A percentile compares a stretch with the other conserved stretches of the same genome.
phyloP scores from a whole-genome alignment of 2,797 vertebrate genomes.

The Mormyrus hasselquistii region DNA sequence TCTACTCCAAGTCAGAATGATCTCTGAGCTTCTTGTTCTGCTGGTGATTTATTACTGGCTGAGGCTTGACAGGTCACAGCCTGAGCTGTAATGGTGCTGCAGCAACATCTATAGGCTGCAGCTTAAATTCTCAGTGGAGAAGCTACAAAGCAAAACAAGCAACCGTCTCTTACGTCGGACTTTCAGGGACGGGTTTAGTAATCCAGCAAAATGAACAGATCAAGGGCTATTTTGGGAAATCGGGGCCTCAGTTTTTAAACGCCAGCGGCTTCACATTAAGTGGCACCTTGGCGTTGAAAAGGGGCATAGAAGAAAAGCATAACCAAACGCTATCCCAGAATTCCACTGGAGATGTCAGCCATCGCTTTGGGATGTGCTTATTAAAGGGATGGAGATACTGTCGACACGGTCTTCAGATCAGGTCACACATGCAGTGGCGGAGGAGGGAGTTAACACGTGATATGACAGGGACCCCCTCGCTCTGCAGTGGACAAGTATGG shows the following conservation, averaged over 20 bases:
- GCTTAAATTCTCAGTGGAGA: background rate
- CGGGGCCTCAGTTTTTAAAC: background rate
- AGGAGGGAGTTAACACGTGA: background rate
- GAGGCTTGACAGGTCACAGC: background rate
- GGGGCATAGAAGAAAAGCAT: background rate
- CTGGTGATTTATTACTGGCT: background rate
- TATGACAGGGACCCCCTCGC: background rate
- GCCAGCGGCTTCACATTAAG: constrained; percentile 8
- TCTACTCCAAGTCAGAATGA: background rate
- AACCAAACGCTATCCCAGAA: background rate
- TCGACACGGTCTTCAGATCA: background rate
- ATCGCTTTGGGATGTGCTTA: background rate
- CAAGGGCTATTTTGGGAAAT: background rate
- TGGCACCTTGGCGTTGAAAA: background rate
- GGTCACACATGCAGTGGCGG: background rate
- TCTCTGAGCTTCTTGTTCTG: background rate
- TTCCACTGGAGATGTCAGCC: background rate
- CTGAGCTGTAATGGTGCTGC: background rate
- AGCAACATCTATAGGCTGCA: background rate
- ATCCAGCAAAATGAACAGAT: background rate
- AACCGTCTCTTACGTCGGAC: background rate
- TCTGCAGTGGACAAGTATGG: background rate
- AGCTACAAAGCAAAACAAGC: background rate
- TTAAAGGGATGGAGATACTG: background rate
- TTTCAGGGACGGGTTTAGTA: background rate